Base-by-base conservation (phyloP, 2,797 vertebrate genomes). In the Notamacropus eugenii region DNA sequence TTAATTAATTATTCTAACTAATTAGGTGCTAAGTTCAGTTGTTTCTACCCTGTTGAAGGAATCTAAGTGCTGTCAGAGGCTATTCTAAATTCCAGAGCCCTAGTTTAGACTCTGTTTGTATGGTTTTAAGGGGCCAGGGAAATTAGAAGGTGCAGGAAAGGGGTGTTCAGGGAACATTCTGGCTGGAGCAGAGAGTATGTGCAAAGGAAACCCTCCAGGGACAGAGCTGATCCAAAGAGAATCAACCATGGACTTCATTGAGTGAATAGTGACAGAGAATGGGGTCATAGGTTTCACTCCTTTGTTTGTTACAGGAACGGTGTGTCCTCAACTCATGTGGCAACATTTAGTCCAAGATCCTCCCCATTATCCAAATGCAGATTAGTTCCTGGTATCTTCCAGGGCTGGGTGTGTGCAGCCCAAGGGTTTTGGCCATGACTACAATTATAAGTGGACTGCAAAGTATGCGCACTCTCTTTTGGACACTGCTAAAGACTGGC, bases 261-360 rank as follows among this genome's bases (percentile, higher is more conserved):
- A 24, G 4, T 52, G 55, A 95, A 92, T 12, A 29, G n/a, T 52
- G 67, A 67, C 67, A 54, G 28, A 92, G n/a, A 93, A 96, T 90
- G 67, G 97, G 95, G 87, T 93, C 93, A 95, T 28, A 58, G n/a
- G 94, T 74, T 57, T 52, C 59, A 87, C 46, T 14, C 34, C 8
- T 74, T 97, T 93, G 62, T 93, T 93, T 54, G 54, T 62, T 55
- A 55, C 40, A 92, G 34, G 57, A 96, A 59, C 50, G 90, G 91
- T 22, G 14, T 54, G 97, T 67, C 22, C 40, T 58, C 92, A 1
- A 50, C 74, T 50, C 58, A 91, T 28, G 50, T 54, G 90, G 87
- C 3, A 94, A 91, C 58, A 93, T 96, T 95, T 96, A 95, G 96
- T 95, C 93, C 90, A 90, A 96, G 95, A 96, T 93, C 96, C 92